A percentile compares a stretch with the other conserved stretches of the same genome.
phyloP scores from a whole-genome alignment of 2,797 vertebrate species.

The Natrix natrix region DNA sequence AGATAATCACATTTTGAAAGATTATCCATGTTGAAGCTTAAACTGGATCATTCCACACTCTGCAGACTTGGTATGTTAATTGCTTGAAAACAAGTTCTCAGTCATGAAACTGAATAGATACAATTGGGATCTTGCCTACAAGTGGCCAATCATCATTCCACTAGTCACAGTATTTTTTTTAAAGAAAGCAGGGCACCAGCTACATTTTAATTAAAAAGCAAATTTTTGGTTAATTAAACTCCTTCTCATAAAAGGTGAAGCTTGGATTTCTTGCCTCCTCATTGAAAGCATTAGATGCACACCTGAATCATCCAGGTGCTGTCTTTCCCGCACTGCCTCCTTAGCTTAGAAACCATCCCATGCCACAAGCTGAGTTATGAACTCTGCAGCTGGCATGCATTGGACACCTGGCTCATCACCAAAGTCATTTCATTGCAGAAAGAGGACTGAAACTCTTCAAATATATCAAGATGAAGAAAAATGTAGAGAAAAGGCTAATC shows the following conservation, averaged over 20 bases:
- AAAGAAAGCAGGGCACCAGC: background rate
- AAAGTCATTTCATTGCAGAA: background rate
- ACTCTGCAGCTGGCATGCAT: background rate
- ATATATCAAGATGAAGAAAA: conserved; percentile 3
- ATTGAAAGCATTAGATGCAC: background rate
- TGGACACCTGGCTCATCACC: background rate
- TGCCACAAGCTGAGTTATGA: background rate
- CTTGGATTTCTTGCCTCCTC: fast-evolving
- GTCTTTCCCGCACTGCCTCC: background rate
- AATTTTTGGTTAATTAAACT: background rate
- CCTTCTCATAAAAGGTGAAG: background rate
- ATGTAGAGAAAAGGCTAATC: conserved; percentile 24
- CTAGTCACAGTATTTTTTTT: background rate
- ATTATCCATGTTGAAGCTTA: background rate
- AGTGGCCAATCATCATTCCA: background rate
- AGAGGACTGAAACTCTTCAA: background rate
- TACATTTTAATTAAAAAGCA: conserved; percentile 27
- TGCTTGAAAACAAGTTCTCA: background rate
- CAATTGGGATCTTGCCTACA: background rate
- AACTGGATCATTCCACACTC: background rate
- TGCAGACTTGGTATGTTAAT: background rate
- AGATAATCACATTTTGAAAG: background rate
- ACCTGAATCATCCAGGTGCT: background rate
- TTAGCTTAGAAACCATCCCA: background rate
- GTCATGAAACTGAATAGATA: background rate